phyloP scores from a whole-genome alignment of 2,797 vertebrate genomes.

The Centropyge bicolor region DNA sequence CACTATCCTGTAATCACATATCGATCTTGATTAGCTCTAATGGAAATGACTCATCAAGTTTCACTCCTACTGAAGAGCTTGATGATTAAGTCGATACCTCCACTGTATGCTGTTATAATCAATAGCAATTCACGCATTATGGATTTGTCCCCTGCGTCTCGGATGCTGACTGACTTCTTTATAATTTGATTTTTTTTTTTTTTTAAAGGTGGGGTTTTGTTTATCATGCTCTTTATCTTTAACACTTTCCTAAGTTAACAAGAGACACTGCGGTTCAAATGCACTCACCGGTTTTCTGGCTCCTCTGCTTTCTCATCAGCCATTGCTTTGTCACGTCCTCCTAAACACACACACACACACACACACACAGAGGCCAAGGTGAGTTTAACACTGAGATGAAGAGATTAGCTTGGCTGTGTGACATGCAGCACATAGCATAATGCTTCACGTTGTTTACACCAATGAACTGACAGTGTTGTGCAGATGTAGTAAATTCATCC shows the following conservation, averaged over 20 bases:
- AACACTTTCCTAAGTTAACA: neutral
- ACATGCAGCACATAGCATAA: neutral
- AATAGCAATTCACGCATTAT: neutral
- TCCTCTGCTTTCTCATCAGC: constrained; percentile 84
- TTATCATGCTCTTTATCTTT: constrained; percentile 2
- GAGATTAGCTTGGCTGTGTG: constrained; percentile 26
- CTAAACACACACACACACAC: constrained; percentile 68
- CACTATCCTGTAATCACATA: constrained; percentile 2
- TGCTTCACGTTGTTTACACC: neutral
- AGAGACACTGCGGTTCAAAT: neutral
- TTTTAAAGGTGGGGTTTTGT: neutral
- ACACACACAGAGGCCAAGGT: constrained; percentile 25
- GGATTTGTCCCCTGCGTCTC: neutral
- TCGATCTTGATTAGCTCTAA: constrained; percentile 3
- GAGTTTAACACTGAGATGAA: constrained; percentile 28
- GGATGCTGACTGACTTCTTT: neutral
- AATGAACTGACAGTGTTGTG: neutral
- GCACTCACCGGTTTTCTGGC: constrained; percentile 80
- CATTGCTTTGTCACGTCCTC: constrained; percentile 84
- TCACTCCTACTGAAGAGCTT: neutral
- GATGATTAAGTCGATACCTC: neutral
- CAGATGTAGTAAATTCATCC: neutral
- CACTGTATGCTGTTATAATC: neutral
- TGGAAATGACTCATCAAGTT: constrained; percentile 28
- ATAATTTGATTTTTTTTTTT: neutral